A percentile compares a stretch with the other conserved stretches of the same genome.
Evolutionary conservation across 2,113 vertebrate species (phyloP).

Genomic region (Grammomys surdaster): DNA sequence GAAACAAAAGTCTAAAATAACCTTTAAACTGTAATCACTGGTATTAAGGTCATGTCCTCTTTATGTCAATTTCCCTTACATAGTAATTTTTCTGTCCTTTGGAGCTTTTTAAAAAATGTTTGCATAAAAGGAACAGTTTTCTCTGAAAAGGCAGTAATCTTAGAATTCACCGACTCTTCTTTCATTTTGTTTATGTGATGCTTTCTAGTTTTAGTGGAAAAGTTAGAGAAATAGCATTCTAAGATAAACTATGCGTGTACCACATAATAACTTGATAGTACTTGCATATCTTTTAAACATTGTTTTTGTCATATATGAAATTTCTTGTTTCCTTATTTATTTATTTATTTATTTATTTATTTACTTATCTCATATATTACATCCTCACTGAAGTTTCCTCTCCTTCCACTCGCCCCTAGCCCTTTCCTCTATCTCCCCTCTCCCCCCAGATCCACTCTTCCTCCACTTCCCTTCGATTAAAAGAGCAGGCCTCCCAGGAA

Average conservation of each 20-base stretch:
- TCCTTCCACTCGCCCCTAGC: not conserved
- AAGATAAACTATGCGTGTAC: not conserved
- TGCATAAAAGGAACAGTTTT: conserved; percentile 40
- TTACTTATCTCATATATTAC: not conserved
- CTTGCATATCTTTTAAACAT: conserved; percentile 17
- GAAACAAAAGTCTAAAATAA: conserved; percentile 52
- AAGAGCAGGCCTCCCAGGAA: not conserved
- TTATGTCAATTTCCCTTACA: conserved; percentile 58
- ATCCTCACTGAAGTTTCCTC: not conserved
- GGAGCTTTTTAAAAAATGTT: conserved; percentile 49
- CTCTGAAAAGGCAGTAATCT: conserved; percentile 46
- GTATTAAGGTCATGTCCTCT: conserved; percentile 51
- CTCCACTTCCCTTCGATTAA: not conserved
- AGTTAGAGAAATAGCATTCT: not conserved
- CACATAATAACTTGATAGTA: not conserved
- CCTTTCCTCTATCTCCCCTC: not conserved
- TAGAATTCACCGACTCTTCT: conserved; percentile 15
- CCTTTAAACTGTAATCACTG: conserved; percentile 59
- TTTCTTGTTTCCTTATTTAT: not conserved
- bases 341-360: not conserved
- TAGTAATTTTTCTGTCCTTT: conserved; percentile 41
- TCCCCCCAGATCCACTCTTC: not conserved
- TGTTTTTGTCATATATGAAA: not conserved
- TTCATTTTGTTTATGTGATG: not conserved
- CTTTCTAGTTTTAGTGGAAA: not conserved